These are phyloP conservation scores for Taenaris catops DNA, from an alignment of 2,888 invertebrate genomes.

Conservation along the genomic window DNA sequence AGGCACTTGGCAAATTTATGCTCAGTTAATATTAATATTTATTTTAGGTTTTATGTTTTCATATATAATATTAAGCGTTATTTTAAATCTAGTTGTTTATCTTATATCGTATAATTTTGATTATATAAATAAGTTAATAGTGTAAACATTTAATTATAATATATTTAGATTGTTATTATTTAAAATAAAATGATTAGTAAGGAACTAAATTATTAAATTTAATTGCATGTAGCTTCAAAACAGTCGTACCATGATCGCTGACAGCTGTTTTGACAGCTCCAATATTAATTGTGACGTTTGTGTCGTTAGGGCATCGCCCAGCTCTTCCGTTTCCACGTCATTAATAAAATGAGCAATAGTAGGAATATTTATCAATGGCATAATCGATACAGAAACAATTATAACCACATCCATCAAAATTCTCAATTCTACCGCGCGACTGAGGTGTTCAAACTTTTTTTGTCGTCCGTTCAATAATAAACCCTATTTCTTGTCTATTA, in stretches of 20 bases:
- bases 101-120: too few species aligned
- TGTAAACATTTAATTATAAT: too few species aligned
- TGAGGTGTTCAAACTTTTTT: slow-evolving; percentile 37
- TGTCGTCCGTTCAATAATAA: slow-evolving; percentile 34
- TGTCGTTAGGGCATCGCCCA: slow-evolving; percentile 65
- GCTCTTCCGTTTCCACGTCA: slow-evolving; percentile 75
- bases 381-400: slow-evolving; percentile 80
- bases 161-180: too few species aligned
- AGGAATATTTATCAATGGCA: slow-evolving; percentile 79
- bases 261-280: slow-evolving; percentile 76
- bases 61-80: too few species aligned
- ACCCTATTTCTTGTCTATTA: slow-evolving; percentile 31
- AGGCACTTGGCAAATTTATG: too few species aligned
- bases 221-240: slow-evolving; percentile 51
- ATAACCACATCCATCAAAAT: slow-evolving; percentile 78
- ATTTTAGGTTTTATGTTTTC: too few species aligned
- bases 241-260: slow-evolving; percentile 35
- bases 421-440: slow-evolving; percentile 55
- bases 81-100: too few species aligned
- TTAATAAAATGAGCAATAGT: slow-evolving; percentile 79
- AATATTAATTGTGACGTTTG: slow-evolving; percentile 75
- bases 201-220: slow-evolving; percentile 36
- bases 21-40: too few species aligned
- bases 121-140: too few species aligned
- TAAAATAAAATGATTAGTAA: too few species aligned